A percentile compares a stretch with the other conserved stretches of the same genome.
Evolutionary conservation across 1,140 invertebrate genomes (phyloP).

Genomic region (Ridgeia piscesae): DNA sequence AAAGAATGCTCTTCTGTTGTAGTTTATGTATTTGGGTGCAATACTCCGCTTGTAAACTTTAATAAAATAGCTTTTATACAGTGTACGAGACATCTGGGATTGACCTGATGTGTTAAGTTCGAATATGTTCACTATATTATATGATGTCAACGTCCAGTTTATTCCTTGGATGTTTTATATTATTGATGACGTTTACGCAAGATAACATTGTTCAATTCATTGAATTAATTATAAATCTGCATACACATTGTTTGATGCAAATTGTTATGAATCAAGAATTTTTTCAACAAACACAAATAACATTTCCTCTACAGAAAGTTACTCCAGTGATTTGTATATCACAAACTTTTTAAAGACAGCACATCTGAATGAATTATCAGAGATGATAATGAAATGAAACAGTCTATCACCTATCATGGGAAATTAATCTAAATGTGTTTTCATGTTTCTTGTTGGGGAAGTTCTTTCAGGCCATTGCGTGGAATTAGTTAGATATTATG

Average conservation of each 20-base stretch:
- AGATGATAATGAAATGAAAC: too few species aligned
- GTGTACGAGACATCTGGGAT: background rate
- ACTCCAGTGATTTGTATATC: too few species aligned
- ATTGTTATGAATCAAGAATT: background rate
- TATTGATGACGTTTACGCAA: background rate
- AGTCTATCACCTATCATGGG: background rate
- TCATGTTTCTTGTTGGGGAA: background rate
- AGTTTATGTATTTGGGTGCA: background rate
- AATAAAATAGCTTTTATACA: background rate
- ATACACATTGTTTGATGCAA: background rate
- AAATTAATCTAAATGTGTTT: background rate
- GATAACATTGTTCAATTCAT: background rate
- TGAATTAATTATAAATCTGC: constrained; percentile 6
- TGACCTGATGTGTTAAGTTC: background rate
- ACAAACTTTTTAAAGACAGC: background rate
- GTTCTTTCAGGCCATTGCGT: background rate
- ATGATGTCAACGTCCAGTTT: background rate
- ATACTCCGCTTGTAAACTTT: background rate
- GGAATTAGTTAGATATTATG: background rate
- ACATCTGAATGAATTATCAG: background rate
- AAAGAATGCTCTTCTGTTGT: background rate
- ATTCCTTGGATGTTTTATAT: background rate
- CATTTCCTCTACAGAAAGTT: background rate
- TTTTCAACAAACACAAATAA: background rate
- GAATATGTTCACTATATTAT: background rate